Conservation (phyloP, 2,888 invertebrate species). For the Lasiommata megera region DNA sequence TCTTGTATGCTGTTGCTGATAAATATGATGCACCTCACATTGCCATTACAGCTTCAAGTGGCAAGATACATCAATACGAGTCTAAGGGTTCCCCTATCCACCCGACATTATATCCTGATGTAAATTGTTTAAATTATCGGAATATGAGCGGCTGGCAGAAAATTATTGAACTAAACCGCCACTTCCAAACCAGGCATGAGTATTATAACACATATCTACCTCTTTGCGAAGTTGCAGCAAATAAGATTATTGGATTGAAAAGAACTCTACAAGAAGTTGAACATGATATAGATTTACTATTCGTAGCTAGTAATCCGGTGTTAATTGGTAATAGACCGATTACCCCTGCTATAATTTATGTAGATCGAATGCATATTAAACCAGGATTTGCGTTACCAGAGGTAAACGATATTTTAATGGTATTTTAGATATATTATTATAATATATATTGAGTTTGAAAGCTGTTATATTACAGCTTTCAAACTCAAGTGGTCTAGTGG, state of each 20-base stretch:
- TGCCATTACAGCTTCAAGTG: conserved; percentile 72
- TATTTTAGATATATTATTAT: neutral
- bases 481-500: no score
- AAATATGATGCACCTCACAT: conserved; percentile 79
- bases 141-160: conserved; percentile 67
- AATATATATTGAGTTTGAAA: neutral
- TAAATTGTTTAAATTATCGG: conserved; percentile 62
- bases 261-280: conserved; percentile 61
- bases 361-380: conserved; percentile 67
- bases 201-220: conserved; percentile 62
- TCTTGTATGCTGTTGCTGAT: conserved; percentile 73
- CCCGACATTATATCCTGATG: conserved; percentile 74
- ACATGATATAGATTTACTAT: conserved; percentile 66
- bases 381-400: conserved; percentile 53
- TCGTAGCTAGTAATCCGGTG: conserved; percentile 62
- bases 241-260: conserved; percentile 58
- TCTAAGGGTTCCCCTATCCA: conserved; percentile 77
- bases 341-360: conserved; percentile 58
- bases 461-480: no score
- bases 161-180: conserved; percentile 53
- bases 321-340: conserved; percentile 65
- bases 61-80: conserved; percentile 70
- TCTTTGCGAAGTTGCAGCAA: conserved; percentile 59
- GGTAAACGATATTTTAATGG: conserved; percentile 39
- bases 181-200: conserved; percentile 56